These are phyloP conservation scores for Zingel zingel DNA, from an alignment of 2,113 vertebrate genomes.

Conservation along the genomic window DNA sequence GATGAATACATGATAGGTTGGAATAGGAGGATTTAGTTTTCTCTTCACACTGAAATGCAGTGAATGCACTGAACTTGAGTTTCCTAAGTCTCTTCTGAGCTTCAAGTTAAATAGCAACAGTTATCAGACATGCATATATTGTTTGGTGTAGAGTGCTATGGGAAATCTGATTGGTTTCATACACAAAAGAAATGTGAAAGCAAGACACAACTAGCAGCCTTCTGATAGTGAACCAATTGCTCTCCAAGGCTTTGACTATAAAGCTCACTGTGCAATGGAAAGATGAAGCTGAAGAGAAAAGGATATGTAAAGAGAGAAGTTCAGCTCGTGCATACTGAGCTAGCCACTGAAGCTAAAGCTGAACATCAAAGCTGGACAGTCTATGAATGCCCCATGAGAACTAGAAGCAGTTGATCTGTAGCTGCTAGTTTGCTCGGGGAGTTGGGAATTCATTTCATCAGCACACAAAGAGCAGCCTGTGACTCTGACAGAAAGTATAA, in stretches of 20 bases:
- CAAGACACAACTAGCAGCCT: background rate
- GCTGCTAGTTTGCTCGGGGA: background rate
- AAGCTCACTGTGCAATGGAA: background rate
- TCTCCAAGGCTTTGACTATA: background rate
- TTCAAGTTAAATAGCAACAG: background rate
- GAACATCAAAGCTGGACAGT: conserved; percentile 2
- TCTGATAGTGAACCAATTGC: background rate
- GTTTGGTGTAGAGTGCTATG: background rate
- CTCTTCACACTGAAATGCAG: background rate
- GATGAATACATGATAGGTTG: background rate
- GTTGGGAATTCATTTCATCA: conserved; percentile 31
- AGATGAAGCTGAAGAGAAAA: background rate
- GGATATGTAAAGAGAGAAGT: background rate
- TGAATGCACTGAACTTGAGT: too few relatives aligned
- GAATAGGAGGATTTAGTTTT: background rate
- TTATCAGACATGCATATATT: background rate
- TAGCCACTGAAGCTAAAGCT: background rate
- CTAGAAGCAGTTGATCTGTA: background rate
- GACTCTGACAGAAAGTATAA: background rate
- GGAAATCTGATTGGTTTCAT: background rate
- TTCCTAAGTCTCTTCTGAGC: background rate
- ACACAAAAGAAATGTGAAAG: background rate
- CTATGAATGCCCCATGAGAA: background rate
- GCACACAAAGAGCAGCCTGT: background rate
- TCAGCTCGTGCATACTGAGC: background rate